Conservation (phyloP, 2,113 vertebrate species). For the Erythrolamprus reginae region DNA sequence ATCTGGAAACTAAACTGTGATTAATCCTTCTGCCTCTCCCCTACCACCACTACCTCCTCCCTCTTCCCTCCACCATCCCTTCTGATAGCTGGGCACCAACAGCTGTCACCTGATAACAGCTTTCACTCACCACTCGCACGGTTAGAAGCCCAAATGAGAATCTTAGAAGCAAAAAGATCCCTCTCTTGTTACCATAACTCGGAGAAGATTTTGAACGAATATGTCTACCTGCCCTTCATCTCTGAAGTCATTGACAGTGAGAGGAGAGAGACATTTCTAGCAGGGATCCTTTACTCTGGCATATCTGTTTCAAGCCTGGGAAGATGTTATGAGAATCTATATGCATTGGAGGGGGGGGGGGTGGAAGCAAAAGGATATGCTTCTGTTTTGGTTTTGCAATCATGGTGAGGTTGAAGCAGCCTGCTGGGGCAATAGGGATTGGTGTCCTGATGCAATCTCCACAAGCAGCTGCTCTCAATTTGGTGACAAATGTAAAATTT, state of each 20-base stretch:
- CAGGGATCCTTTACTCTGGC: background rate
- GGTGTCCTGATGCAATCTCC: background rate
- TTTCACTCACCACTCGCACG: slow-evolving; percentile 21
- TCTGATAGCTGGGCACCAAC: background rate
- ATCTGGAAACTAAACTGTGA: background rate
- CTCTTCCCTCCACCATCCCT: accelerated
- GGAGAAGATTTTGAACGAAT: background rate
- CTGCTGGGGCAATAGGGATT: background rate
- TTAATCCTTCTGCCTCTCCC: slow-evolving; percentile 2
- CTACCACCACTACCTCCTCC: accelerated
- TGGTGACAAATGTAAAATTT: background rate
- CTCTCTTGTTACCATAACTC: background rate
- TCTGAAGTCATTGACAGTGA: background rate
- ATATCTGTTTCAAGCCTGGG: background rate
- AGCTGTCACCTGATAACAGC: slow-evolving; percentile 28
- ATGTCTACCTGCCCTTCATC: background rate
- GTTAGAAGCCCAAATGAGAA: slow-evolving; percentile 15
- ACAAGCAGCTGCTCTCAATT: background rate
- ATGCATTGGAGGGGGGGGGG: no score
- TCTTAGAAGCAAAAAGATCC: slow-evolving; percentile 14
- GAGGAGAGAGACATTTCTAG: background rate
- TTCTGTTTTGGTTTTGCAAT: background rate
- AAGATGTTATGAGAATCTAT: background rate
- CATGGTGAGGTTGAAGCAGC: background rate
- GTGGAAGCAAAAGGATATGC: no score